Percentiles rank a stretch among this genome's conserved stretches.
These are phyloP conservation scores for Achroia grisella DNA, from an alignment of 1,140 invertebrate species.

Conservation along the genomic window DNA sequence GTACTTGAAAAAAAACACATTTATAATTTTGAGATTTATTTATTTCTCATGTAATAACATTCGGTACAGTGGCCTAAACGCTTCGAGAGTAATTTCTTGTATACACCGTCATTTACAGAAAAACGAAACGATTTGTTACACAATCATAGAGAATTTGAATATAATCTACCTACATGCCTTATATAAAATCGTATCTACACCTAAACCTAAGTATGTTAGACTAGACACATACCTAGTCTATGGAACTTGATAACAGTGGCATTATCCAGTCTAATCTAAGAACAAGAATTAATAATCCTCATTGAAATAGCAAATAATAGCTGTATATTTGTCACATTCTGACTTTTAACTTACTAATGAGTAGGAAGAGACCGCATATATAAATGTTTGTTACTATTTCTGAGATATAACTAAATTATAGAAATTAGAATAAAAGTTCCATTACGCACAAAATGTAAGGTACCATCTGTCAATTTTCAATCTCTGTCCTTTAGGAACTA, in stretches of 20 bases:
- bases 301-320: too few species aligned
- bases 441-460: too few species aligned
- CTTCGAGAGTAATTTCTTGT: conserved; percentile 49
- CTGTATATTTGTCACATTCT: too few species aligned
- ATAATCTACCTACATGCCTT: conserved; percentile 61
- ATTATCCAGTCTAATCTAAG: conserved; percentile 8
- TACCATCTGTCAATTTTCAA: too few species aligned
- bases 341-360: too few species aligned
- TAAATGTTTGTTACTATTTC: too few species aligned
- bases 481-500: too few species aligned
- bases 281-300: too few species aligned
- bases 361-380: too few species aligned
- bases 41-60: conserved; percentile 60
- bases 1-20: conserved; percentile 11
- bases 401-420: too few species aligned
- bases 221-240: conserved; percentile 54
- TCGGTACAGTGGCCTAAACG: conserved; percentile 55
- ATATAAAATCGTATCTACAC: conserved; percentile 68
- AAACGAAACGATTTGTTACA: conserved; percentile 38
- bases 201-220: conserved; percentile 50
- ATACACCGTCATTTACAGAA: conserved; percentile 44
- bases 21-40: conserved; percentile 40
- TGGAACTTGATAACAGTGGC: conserved; percentile 34
- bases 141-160: conserved; percentile 61
- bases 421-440: too few species aligned